Conservation (phyloP, 2,113 vertebrate genomes). For the Astur gentilis region DNA sequence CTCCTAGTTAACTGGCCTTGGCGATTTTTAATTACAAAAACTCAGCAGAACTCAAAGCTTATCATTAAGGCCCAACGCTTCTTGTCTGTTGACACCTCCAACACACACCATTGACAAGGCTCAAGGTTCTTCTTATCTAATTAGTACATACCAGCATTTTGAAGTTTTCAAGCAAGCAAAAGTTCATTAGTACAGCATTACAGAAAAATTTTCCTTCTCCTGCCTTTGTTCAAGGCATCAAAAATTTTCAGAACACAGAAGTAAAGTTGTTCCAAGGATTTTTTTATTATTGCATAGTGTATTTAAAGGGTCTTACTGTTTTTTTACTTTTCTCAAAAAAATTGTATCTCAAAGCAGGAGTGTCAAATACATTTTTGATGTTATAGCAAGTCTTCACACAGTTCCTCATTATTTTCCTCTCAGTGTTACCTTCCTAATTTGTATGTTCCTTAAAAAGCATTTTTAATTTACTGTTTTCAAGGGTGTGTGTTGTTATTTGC, state of each 20-base stretch:
- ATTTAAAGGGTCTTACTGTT: rapidly evolving
- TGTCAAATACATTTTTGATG: neutral
- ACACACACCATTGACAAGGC: too few species aligned
- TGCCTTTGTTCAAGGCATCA: too few species aligned
- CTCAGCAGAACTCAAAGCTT: too few species aligned
- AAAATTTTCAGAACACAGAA: neutral
- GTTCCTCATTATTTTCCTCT: neutral
- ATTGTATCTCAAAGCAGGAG: neutral
- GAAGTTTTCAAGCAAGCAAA: too few species aligned
- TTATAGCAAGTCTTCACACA: neutral
- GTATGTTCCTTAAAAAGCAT: neutral
- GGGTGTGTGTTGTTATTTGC: neutral
- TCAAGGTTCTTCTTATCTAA: too few species aligned
- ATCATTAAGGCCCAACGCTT: too few species aligned
- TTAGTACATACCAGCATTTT: too few species aligned
- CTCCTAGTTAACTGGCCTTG: too few species aligned
- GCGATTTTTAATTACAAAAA: too few species aligned
- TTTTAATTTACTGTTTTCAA: neutral
- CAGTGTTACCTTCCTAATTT: neutral
- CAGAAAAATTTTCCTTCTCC: too few species aligned
- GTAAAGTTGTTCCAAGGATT: neutral
- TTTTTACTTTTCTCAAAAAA: neutral
- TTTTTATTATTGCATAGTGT: neutral
- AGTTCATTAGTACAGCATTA: too few species aligned
- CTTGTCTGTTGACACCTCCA: too few species aligned